Evolutionary conservation across 2,797 vertebrate genomes (phyloP), one percentile per base, ranked within the genome.

Genomic region (Labeo calbasu): DNA sequence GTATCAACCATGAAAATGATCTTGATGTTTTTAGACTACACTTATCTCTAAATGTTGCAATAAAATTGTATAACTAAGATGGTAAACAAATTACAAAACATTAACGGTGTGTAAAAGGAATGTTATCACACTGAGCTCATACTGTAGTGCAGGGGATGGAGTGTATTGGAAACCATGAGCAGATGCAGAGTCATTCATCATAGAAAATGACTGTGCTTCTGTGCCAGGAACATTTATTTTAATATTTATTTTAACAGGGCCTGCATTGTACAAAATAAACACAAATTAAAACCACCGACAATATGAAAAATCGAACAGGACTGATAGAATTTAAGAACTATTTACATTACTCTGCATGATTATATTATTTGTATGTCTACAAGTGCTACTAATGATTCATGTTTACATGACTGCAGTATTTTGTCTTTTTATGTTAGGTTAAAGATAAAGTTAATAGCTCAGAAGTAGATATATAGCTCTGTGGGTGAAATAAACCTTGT

Each of bases 121-220:
- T 1, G 2, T 23, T 59, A 43, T 40, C 2, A 13, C 23, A 48
- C 50, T 36, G 50, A 19, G 72, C 32, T 76, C 28, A 75, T 40
- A 75, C 5, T 36, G 17, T 7, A 36, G 17, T 36, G 25, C 11
- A 57, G 51, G 12, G 28, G 12, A 40, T 14, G 28, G 53, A 32
- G 4, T 9, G 25, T 53, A 36, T 76, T 10, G 73, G 21, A 59
- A 36, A 40, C 14, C 17, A 23, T 10, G 55, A 23, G 53, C 21
- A 5, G 21, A 43, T 43, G 21, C 21, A 57, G 4, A 36, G 36
- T 25, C 21, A 15, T 77, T 43, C 21, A 57, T 43, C 73, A 59
- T 13, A 77, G 73, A 77, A 77, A 43, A 53, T 73, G 48, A 40
- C 53, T 59, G 19, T n/a, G 53, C 53, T 77, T 77, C 13, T 61